Percentiles rank a stretch among this genome's conserved stretches.
Conservation (phyloP, 2,888 invertebrate species). For the Sinelater perroti region DNA sequence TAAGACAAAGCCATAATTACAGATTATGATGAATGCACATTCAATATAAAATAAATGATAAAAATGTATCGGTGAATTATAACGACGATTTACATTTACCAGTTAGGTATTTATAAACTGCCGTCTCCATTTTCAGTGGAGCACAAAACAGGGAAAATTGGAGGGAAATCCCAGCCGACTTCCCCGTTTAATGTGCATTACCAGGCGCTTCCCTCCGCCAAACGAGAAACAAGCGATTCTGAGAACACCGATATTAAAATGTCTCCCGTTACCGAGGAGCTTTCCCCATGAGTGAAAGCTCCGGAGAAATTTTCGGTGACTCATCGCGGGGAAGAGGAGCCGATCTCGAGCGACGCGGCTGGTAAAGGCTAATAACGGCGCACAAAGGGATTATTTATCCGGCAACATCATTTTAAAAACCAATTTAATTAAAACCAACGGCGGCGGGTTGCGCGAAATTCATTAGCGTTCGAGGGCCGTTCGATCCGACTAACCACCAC, state of each 20-base stretch:
- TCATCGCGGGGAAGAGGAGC: not conserved
- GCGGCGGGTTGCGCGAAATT: constrained; percentile 12
- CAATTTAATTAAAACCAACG: constrained; percentile 26
- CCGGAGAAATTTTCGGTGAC: constrained; percentile 8
- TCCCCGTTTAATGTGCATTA: not conserved
- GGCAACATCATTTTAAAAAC: constrained; percentile 23
- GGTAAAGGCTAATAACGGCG: constrained; percentile 14
- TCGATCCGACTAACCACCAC: constrained; percentile 14
- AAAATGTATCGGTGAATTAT: too few relatives aligned
- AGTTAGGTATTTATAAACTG: too few relatives aligned
- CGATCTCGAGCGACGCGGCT: constrained; percentile 12
- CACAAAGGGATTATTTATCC: constrained; percentile 26
- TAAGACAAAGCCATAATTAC: too few relatives aligned
- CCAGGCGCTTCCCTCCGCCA: not conserved
- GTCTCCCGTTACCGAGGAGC: constrained; percentile 2
- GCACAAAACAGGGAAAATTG: too few relatives aligned
- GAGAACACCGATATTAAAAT: constrained; percentile 3
- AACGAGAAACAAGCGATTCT: not conserved
- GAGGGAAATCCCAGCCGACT: too few relatives aligned
- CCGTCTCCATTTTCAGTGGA: too few relatives aligned
- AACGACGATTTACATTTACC: too few relatives aligned
- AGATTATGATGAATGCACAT: too few relatives aligned
- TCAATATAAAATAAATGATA: too few relatives aligned
- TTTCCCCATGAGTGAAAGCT: constrained; percentile 16
- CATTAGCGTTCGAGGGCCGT: constrained; percentile 16